Evolutionary conservation across 2,113 vertebrate genomes (phyloP).

Genomic region (Cyprinus carpio): DNA sequence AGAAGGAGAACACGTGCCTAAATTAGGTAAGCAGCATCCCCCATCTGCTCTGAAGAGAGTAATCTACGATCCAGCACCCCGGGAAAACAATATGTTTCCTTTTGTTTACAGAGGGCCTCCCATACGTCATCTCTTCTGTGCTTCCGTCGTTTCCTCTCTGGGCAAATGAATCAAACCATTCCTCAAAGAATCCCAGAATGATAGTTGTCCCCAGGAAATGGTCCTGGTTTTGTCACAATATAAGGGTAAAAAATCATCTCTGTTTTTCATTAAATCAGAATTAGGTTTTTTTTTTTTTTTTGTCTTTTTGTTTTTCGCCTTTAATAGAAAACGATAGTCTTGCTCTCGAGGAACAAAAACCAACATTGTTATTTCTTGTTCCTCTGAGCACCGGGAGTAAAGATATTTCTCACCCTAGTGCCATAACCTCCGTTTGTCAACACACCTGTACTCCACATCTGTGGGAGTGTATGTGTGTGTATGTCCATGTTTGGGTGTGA

Average conservation of each 20-base stretch:
- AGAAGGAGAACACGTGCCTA: conserved; percentile 86
- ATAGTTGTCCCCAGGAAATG: conserved; percentile 66
- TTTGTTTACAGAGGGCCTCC: conserved; percentile 70
- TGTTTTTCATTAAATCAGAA: conserved; percentile 59
- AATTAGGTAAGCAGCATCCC: conserved; percentile 74
- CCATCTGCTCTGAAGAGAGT: conserved; percentile 66
- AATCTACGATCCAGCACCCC: conserved; percentile 78
- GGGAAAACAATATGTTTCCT: conserved; percentile 79
- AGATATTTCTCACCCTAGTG: conserved; percentile 45
- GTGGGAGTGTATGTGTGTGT: conserved; percentile 15
- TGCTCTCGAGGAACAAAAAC: conserved; percentile 55
- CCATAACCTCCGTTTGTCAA: not conserved
- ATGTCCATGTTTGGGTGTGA: conserved; percentile 30
- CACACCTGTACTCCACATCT: conserved; percentile 25
- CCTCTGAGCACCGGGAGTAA: conserved; percentile 49
- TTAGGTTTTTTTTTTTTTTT: conserved; percentile 40
- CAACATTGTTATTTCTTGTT: conserved; percentile 58
- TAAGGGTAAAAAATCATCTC: conserved; percentile 64
- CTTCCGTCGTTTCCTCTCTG: conserved; percentile 62
- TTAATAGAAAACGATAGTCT: conserved; percentile 61
- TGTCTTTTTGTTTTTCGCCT: conserved; percentile 41
- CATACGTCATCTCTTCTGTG: conserved; percentile 58
- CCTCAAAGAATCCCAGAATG: conserved; percentile 69
- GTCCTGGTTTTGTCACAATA: conserved; percentile 67
- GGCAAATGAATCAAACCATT: conserved; percentile 69